Evolutionary conservation across 2,797 vertebrate genomes (phyloP).

Genomic region (Aulostomus chinensis): DNA sequence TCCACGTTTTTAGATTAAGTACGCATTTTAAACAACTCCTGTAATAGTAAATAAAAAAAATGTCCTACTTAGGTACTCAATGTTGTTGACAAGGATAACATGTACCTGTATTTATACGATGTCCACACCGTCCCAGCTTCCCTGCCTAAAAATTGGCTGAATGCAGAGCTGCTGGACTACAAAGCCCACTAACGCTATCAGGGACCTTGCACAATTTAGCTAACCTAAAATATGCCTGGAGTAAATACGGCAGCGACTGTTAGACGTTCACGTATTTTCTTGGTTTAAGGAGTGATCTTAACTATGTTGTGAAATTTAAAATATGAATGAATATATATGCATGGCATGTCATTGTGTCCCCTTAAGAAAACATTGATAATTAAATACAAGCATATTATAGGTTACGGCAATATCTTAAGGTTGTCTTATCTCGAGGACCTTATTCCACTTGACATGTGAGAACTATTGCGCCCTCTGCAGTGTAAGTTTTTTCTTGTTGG

Average conservation of each 20-base stretch:
- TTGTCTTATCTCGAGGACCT: constrained; percentile 1
- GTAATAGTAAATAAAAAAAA: too few relatives aligned
- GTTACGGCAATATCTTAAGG: not conserved
- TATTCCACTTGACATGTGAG: not conserved
- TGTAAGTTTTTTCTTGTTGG: constrained; percentile 3
- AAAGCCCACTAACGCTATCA: constrained; percentile 15
- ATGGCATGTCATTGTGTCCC: fast-evolving
- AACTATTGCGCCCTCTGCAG: constrained; percentile 23
- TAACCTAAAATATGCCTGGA: constrained; percentile 38
- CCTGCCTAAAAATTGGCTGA: constrained; percentile 33
- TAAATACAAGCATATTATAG: not conserved
- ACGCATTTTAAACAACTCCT: too few relatives aligned
- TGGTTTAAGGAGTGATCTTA: fast-evolving
- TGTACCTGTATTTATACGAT: constrained; percentile 41
- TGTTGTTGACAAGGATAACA: not conserved
- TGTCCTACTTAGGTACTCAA: too few relatives aligned
- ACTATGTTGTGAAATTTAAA: too few relatives aligned
- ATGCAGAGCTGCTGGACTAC: constrained; percentile 46
- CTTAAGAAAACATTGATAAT: fast-evolving
- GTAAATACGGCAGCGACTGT: fast-evolving
- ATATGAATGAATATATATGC: too few relatives aligned
- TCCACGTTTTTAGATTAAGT: too few relatives aligned
- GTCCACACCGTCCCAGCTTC: constrained; percentile 21
- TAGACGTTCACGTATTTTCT: fast-evolving
- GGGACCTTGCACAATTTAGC: constrained; percentile 27